phyloP scores from a whole-genome alignment of 2,888 invertebrate species.

The Ernsta delagoae region DNA sequence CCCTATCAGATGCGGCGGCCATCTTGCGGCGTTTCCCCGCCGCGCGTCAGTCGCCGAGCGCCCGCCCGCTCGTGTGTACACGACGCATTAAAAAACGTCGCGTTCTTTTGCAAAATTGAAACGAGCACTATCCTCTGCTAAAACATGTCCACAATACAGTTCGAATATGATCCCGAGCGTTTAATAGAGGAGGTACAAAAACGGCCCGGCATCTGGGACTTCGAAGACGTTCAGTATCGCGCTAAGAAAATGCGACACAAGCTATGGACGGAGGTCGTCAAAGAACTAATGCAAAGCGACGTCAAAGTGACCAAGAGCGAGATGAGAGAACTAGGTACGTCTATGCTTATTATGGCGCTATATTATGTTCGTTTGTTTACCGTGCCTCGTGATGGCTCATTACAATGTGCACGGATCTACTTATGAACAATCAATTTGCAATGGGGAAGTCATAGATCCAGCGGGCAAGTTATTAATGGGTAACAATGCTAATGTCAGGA shows the following conservation, averaged over 20 bases:
- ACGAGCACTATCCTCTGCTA: not conserved
- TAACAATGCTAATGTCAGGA: conserved; percentile 35
- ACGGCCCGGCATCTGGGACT: conserved; percentile 76
- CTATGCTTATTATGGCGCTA: too few relatives aligned
- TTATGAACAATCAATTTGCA: conserved; percentile 12
- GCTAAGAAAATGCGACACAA: conserved; percentile 60
- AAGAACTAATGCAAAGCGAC: conserved; percentile 64
- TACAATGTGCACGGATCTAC: conserved; percentile 1
- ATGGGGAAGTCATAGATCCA: conserved; percentile 17
- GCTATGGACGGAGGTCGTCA: conserved; percentile 72
- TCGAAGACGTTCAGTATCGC: conserved; percentile 65
- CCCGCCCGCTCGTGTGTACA: conserved; percentile 66
- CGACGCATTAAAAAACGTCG: conserved; percentile 47
- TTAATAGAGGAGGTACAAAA: conserved; percentile 73
- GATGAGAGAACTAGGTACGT: conserved; percentile 62
- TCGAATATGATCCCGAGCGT: conserved; percentile 76
- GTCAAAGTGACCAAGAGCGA: conserved; percentile 71
- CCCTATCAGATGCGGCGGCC: conserved; percentile 57
- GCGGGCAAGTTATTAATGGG: conserved; percentile 15
- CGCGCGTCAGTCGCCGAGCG: conserved; percentile 75
- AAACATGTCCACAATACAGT: conserved; percentile 57
- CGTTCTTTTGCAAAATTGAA: conserved; percentile 28
- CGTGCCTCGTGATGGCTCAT: conserved; percentile 1
- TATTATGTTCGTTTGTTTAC: conserved; percentile 10
- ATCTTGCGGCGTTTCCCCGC: conserved; percentile 71